Base-by-base conservation (phyloP, 2,113 vertebrate genomes). In the Nycticebus coucang region DNA sequence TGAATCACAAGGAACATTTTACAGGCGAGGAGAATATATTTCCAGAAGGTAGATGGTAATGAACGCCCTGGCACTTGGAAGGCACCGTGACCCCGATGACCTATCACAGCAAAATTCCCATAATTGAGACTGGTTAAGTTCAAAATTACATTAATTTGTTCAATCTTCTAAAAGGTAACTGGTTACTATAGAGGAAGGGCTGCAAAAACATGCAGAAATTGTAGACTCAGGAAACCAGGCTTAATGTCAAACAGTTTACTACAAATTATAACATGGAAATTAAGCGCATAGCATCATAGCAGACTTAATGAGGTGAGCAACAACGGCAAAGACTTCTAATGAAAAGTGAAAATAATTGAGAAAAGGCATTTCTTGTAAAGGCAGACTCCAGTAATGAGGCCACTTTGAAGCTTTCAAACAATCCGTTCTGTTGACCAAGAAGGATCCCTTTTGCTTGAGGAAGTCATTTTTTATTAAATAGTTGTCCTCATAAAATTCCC, bases 291-390 rank as follows among this genome's bases (percentile, higher is more conserved):
- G 78, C 85, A 89, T 97, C 95, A 92, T 69, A 80, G 87, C 57
- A 87, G 82, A 92, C 78, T 95, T 96, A 98, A 97, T 91, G 97
- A 97, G 87, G 95, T 95, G 84, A 88, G 78, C 83, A 89, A 84
- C 94, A 89, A 93, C 87, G 45, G 93, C 68, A 79, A 93, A 92
- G 92, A 87, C 95, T 95, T 91, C 87, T 96, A 97, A 97, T 97
- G 92, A 96, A 97, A 97, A 98, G 93, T 93, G 96, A 96, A 96
- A 97, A 97, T 97, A 98, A 97, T 97, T 95, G 89, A 68, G 91
- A 96, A 97, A 95, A 96, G 89, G 77, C 96, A 82, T 89, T 94
- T 87, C 83, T 94, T 95, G 72, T 77, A 93, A 97, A 96, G 53
- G 74, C 78, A 24, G 92, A 12, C 74, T 86, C 87, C 24, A 33